Evolutionary conservation across 2,113 vertebrate genomes (phyloP).

Genomic region (Mus musculus): DNA sequence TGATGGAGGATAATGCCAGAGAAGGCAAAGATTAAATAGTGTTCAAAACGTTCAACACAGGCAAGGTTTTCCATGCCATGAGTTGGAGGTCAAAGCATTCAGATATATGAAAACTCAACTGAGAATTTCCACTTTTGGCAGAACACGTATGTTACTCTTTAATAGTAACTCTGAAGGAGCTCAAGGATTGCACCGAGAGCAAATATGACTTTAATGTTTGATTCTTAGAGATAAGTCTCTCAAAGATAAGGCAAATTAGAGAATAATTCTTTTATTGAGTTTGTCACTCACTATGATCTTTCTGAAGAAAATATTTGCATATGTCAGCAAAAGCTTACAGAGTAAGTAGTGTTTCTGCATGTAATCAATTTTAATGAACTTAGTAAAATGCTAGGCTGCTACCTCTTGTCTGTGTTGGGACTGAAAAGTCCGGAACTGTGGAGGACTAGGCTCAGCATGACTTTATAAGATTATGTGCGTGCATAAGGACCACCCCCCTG

Average conservation of each 20-base stretch:
- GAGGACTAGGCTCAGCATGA: background rate
- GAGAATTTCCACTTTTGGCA: background rate
- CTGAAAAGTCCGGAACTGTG: background rate
- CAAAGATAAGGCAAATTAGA: background rate
- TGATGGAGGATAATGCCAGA: background rate
- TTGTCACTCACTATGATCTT: background rate
- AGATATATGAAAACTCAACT: background rate
- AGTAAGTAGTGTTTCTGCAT: background rate
- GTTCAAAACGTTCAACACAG: background rate
- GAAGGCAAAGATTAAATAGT: background rate
- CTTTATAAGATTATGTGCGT: background rate
- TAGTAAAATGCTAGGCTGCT: too few relatives aligned
- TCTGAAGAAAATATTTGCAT: constrained; percentile 33
- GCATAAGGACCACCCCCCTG: too few relatives aligned
- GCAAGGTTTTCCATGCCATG: background rate
- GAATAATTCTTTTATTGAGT: background rate
- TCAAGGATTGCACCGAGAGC: background rate
- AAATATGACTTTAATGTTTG: background rate
- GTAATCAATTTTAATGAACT: background rate
- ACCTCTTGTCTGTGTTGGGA: background rate
- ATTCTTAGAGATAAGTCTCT: background rate
- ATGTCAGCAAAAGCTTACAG: background rate
- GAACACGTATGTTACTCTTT: background rate
- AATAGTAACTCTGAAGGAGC: background rate
- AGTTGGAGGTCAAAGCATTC: background rate